Percentiles rank a stretch among this genome's conserved stretches.
These are phyloP conservation scores for Embiotoca jacksoni DNA, from an alignment of 2,113 vertebrate genomes.

Conservation along the genomic window DNA sequence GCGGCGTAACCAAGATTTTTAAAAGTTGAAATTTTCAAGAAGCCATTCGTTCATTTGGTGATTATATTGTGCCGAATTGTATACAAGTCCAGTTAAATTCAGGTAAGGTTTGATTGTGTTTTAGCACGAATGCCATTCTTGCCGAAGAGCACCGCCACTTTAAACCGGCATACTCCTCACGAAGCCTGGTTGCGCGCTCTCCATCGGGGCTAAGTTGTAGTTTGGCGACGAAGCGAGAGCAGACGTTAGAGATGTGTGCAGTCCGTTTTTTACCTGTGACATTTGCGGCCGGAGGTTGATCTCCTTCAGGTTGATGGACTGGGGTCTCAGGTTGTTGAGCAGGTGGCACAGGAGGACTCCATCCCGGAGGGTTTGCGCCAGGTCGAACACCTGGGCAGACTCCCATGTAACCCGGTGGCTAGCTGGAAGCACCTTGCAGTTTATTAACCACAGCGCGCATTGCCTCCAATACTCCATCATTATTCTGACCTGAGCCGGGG, in stretches of 20 bases:
- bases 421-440: slow-evolving; percentile 94
- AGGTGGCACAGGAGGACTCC: slow-evolving; percentile 96
- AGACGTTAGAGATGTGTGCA: background rate
- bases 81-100: rapidly evolving
- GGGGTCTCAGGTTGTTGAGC: slow-evolving; percentile 93
- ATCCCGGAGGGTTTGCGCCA: slow-evolving; percentile 96
- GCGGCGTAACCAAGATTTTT: background rate
- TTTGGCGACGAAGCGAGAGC: background rate
- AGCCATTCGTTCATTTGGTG: background rate
- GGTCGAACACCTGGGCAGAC: slow-evolving; percentile 94
- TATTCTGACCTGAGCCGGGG: slow-evolving; percentile 17
- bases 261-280: slow-evolving; percentile 90
- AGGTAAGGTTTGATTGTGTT: rapidly evolving
- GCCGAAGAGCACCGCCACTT: background rate
- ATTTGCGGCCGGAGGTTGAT: slow-evolving; percentile 97
- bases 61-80: slow-evolving; percentile 19
- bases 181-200: slow-evolving; percentile 25
- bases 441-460: slow-evolving; percentile 95
- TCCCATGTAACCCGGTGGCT: slow-evolving; percentile 97
- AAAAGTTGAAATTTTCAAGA: slow-evolving; percentile 33
- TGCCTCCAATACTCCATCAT: slow-evolving; percentile 97
- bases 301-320: slow-evolving; percentile 94
- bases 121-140: rapidly evolving
- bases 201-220: background rate
- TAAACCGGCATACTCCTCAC: background rate